Percentiles rank a stretch among this genome's conserved stretches.
Evolutionary conservation across 2,113 vertebrate genomes (phyloP).

Genomic region (Sialia sialis): DNA sequence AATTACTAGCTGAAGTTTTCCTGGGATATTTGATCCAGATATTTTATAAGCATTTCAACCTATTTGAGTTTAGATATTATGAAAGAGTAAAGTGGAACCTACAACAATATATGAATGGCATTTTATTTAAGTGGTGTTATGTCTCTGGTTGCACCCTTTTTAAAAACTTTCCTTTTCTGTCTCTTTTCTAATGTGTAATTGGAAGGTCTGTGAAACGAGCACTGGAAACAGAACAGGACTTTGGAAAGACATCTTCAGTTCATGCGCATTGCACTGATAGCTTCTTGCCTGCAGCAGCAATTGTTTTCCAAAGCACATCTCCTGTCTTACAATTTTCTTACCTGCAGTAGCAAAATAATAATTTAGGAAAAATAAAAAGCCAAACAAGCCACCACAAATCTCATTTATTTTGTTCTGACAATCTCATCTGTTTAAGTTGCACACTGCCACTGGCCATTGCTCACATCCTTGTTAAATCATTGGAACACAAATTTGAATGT

Average conservation of each 20-base stretch:
- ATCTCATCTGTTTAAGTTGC: not conserved
- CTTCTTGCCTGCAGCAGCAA: constrained; percentile 4
- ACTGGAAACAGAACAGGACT: not conserved
- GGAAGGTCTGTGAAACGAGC: not conserved
- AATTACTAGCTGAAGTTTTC: not conserved
- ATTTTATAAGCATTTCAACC: not conserved
- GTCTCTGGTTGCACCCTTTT: not conserved
- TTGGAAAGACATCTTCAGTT: not conserved
- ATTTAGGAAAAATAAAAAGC: not conserved
- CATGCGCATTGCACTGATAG: not conserved
- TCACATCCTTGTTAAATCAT: not conserved
- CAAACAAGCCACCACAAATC: not conserved
- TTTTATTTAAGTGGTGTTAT: not conserved
- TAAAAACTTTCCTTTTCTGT: not conserved
- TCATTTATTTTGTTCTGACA: constrained; percentile 22
- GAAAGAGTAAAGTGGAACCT: not conserved
- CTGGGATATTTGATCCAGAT: not conserved
- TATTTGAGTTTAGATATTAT: not conserved
- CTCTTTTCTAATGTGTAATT: not conserved
- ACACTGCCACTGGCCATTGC: not conserved
- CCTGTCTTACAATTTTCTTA: not conserved
- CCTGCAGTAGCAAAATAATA: not conserved
- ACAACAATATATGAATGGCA: not conserved
- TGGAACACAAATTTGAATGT: not conserved
- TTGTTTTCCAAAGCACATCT: not conserved